Conservation (phyloP, 2,113 vertebrate genomes). For the Heterotilapia buettikoferi region DNA sequence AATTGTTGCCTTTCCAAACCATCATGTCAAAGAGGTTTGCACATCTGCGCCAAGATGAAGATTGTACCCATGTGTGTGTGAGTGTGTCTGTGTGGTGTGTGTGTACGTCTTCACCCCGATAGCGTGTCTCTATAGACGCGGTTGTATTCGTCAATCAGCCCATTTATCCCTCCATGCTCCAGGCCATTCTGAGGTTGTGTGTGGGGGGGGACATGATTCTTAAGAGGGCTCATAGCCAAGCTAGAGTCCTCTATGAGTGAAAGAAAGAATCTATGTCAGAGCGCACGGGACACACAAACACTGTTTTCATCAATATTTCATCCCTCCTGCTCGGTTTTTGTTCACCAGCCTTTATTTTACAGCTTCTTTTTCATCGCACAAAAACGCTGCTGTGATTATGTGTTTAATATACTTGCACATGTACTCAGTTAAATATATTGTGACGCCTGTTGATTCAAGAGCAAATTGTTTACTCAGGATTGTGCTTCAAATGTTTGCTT, state of each 20-base stretch:
- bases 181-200: not conserved
- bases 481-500: not conserved
- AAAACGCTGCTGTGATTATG: not conserved
- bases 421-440: not conserved
- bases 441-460: not conserved
- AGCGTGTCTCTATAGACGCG: not conserved
- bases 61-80: not conserved
- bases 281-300: not conserved
- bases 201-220: not conserved
- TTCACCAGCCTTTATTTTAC: not conserved
- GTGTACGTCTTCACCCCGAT: not conserved
- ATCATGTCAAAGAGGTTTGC: not conserved
- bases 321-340: not conserved
- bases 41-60: not conserved
- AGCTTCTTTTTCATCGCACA: not conserved
- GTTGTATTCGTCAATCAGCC: not conserved
- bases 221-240: not conserved
- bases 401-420: not conserved
- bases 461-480: not conserved
- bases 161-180: conserved; percentile 13
- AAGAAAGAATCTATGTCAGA: not conserved
- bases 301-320: not conserved
- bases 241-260: not conserved
- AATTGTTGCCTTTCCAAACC: not conserved
- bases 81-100: not conserved